A percentile compares a stretch with the other conserved stretches of the same genome.
Conservation (phyloP, 2,113 vertebrate species). For the Sus scrofa region T2T-Sscrofa CM000813.6:149072501-149073000, state of each 20-base stretch:
- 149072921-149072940: rapidly evolving
- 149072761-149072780: background rate
- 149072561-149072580: background rate
- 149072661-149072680: background rate
- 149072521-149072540: constrained; percentile 59
- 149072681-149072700: background rate
- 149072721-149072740: background rate
- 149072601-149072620: constrained; percentile 44
- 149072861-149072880: too few species aligned
- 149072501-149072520: constrained; percentile 62
- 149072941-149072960: background rate
- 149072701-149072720: background rate
- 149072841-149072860: background rate
- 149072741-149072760: background rate
- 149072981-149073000: background rate
- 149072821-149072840: background rate
- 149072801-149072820: background rate
- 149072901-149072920: background rate
- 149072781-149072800: background rate
- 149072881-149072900: background rate
- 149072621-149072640: background rate
- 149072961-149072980: background rate
- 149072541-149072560: background rate
- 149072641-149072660: background rate
- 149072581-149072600: background rate